phyloP scores from a whole-genome alignment of 2,113 vertebrate genomes.

The Butastur rufipennis region DNA sequence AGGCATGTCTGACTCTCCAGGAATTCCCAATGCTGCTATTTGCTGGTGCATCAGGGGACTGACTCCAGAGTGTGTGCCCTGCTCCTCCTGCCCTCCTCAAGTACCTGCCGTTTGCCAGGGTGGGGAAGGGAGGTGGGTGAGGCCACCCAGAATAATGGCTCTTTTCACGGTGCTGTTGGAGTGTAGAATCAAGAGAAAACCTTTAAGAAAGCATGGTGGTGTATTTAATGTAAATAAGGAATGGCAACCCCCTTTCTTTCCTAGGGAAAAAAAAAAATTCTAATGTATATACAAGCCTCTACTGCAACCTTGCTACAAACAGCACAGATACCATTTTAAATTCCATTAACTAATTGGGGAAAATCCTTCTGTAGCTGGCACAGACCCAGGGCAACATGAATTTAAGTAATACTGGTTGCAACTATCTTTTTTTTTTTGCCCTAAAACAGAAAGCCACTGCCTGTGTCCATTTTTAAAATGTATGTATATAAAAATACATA shows the following conservation, averaged over 20 bases:
- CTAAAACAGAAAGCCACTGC: neutral
- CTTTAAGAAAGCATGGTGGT: neutral
- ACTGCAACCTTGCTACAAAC: neutral
- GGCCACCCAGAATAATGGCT: neutral
- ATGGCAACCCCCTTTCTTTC: neutral
- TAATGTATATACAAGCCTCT: neutral
- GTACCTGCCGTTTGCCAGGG: neutral
- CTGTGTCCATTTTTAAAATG: too few relatives aligned
- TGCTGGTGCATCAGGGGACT: neutral
- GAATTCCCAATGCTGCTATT: neutral
- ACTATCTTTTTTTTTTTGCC: neutral
- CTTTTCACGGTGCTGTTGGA: accelerated
- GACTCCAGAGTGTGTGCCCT: neutral
- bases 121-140: neutral
- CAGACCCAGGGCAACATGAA: accelerated
- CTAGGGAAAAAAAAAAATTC: neutral
- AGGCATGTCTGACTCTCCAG: neutral
- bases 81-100: neutral
- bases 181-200: neutral
- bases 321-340: neutral
- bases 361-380: neutral
- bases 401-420: neutral
- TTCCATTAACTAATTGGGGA: neutral
- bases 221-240: neutral
- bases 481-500: too few relatives aligned